Percentiles rank a stretch among this genome's conserved stretches.
These are phyloP conservation scores for Hyperoplus immaculatus DNA, from an alignment of 2,797 vertebrate genomes.

Conservation along the genomic window DNA sequence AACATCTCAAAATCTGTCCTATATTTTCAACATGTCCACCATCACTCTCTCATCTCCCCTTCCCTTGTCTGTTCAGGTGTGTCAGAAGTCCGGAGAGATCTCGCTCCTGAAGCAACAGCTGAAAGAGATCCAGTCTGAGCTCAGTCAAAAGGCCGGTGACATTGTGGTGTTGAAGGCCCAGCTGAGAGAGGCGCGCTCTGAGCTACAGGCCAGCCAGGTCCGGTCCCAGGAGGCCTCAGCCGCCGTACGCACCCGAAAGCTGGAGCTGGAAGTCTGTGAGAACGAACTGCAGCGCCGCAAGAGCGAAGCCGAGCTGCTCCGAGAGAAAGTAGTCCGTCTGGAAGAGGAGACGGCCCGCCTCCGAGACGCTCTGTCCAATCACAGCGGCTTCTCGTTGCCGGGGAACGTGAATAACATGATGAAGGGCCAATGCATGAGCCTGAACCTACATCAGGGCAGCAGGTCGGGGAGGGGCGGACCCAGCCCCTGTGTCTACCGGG, in stretches of 20 bases:
- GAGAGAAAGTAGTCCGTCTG: conserved; percentile 90
- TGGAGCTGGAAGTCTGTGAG: conserved; percentile 96
- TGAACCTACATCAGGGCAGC: conserved; percentile 75
- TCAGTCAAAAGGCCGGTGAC: conserved; percentile 92
- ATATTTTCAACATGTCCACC: not conserved
- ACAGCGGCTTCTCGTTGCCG: conserved; percentile 45
- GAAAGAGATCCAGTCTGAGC: conserved; percentile 94
- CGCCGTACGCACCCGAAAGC: conserved; percentile 88
- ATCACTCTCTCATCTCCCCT: not conserved
- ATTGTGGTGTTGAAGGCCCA: conserved; percentile 93
- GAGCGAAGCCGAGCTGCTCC: conserved; percentile 94
- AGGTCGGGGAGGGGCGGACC: conserved; percentile 65
- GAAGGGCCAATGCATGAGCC: conserved; percentile 81
- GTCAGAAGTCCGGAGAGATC: conserved; percentile 98
- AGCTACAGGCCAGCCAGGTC: conserved; percentile 91
- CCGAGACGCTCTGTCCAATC: conserved; percentile 76
- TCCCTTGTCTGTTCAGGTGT: conserved; percentile 85
- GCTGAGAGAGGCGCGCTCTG: conserved; percentile 91
- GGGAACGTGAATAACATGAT: conserved; percentile 38
- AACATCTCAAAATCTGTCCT: not conserved
- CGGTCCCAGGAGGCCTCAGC: conserved; percentile 90
- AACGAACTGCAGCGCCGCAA: conserved; percentile 96
- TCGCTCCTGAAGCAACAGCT: conserved; percentile 97
- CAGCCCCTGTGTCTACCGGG: conserved; percentile 78
- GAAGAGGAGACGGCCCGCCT: conserved; percentile 90